Evolutionary conservation across 2,797 vertebrate genomes (phyloP), one percentile per base, ranked within the genome.

Genomic region (Pelochelys cantorii): DNA sequence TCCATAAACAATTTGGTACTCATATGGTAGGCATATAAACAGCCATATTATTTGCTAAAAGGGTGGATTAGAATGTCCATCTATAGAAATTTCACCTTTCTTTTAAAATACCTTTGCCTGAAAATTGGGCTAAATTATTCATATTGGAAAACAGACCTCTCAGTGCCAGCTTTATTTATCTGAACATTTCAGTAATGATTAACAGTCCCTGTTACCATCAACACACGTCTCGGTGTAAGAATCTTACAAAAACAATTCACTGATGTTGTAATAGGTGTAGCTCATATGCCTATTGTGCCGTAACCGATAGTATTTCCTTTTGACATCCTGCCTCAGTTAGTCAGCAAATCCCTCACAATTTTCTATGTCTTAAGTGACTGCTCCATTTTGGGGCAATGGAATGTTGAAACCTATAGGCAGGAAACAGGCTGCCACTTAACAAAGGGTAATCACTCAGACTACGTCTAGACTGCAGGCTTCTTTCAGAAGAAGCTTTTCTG

Each of bases 321-420:
- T 79, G 88, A 92, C 57, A 48, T 5, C 37, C 31, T 65, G 4
- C 71, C 22, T 75, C 71, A 7, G 7, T 75, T 75, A 75, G 71
- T 25, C 37, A 75, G 37, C 11, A 48, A 25, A 23, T 48, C 2
- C 13, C 5, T 75, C 42, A 31, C 0, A 77, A 77, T 22, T 93
- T 48, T 91, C 88, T 57, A 37, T 31, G 79, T 85, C n/a, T 79
- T 25, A 0, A 0, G 0, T 0, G 2, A 20, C 22, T 1, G 9
- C 55, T 81, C 84, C 55, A 1, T 68, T 71, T 22, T 83, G 9
- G 15, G 83, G n/a, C 68, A 59, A 37, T 3, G 31, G 25, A 11
- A 34, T 77, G 25, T 52, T 56, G 42, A 53, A 68, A 88, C n/a
- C 34, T 22, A 29, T 29, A 48, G 5, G 37, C 25, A 53, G 55